Percentiles rank a stretch among this genome's conserved stretches.
phyloP scores from a whole-genome alignment of 2,888 invertebrate species.

The Polyommatus iphigenia region DNA sequence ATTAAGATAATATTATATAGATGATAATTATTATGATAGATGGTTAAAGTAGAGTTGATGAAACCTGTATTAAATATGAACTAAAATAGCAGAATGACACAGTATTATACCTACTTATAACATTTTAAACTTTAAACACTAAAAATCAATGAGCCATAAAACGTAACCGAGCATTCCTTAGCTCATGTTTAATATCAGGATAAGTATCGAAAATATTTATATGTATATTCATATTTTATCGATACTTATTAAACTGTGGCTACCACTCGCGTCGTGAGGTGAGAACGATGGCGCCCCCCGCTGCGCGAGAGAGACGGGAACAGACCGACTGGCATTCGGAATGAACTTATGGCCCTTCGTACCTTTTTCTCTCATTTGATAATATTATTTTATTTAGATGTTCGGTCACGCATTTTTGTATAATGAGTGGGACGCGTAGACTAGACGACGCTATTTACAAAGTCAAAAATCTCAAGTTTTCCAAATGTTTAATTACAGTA shows the following conservation, averaged over 20 bases:
- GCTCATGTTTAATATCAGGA: slow-evolving; percentile 41
- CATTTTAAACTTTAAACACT: neutral
- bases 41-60: too few relatives aligned
- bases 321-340: slow-evolving; percentile 75
- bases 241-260: slow-evolving; percentile 79
- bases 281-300: slow-evolving; percentile 79
- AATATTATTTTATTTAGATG: slow-evolving; percentile 67
- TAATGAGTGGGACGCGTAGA: neutral
- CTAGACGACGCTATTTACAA: slow-evolving; percentile 1
- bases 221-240: slow-evolving; percentile 80
- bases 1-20: too few relatives aligned
- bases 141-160: slow-evolving; percentile 31
- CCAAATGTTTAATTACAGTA: slow-evolving; percentile 62
- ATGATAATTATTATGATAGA: too few relatives aligned
- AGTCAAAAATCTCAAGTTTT: slow-evolving; percentile 26
- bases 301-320: slow-evolving; percentile 73
- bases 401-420: slow-evolving; percentile 49
- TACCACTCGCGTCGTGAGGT: slow-evolving; percentile 79
- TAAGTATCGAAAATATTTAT: slow-evolving; percentile 75
- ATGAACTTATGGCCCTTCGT: slow-evolving; percentile 75
- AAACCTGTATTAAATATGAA: too few relatives aligned
- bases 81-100: neutral
- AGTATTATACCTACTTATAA: neutral
- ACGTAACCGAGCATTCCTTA: slow-evolving; percentile 28
- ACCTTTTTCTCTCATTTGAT: slow-evolving; percentile 58